Conservation (phyloP, 1,140 invertebrate genomes). For the Homalodisca vitripennis region DNA sequence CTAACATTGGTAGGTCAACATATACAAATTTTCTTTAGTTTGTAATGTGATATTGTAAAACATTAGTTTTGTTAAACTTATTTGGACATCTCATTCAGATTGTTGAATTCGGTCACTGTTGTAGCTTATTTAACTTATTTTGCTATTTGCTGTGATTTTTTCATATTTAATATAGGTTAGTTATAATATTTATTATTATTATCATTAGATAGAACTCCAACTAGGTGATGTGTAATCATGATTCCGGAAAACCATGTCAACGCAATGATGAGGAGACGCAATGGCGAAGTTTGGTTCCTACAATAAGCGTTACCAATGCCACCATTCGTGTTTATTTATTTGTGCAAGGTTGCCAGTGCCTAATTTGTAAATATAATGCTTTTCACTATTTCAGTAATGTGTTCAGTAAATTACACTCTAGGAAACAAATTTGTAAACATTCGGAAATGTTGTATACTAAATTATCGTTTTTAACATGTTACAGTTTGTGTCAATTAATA, state of each 20-base stretch:
- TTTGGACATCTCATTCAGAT: conserved; percentile 34
- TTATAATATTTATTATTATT: background rate
- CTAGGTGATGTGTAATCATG: no score
- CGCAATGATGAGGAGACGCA: background rate
- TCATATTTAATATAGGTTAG: background rate
- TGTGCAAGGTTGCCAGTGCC: conserved; percentile 19
- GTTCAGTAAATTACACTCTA: background rate
- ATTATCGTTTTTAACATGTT: background rate
- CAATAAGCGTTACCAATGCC: conserved; percentile 2
- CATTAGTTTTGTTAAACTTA: conserved; percentile 37
- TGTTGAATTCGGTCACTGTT: background rate
- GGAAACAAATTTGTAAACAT: background rate
- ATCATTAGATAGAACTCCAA: background rate
- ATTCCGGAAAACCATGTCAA: background rate
- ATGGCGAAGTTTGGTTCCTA: background rate
- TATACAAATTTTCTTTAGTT: background rate
- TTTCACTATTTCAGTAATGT: background rate
- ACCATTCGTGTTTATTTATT: conserved; percentile 5
- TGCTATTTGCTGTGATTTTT: conserved; percentile 16
- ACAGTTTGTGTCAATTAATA: conserved; percentile 16
- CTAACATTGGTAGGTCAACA: background rate
- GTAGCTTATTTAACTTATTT: conserved; percentile 15
- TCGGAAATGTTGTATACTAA: background rate
- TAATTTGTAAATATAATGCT: background rate
- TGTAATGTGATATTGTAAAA: background rate